Evolutionary conservation across 2,888 invertebrate genomes (phyloP), one percentile per base, ranked within the genome.

Genomic region (Stenodema calcarata): DNA sequence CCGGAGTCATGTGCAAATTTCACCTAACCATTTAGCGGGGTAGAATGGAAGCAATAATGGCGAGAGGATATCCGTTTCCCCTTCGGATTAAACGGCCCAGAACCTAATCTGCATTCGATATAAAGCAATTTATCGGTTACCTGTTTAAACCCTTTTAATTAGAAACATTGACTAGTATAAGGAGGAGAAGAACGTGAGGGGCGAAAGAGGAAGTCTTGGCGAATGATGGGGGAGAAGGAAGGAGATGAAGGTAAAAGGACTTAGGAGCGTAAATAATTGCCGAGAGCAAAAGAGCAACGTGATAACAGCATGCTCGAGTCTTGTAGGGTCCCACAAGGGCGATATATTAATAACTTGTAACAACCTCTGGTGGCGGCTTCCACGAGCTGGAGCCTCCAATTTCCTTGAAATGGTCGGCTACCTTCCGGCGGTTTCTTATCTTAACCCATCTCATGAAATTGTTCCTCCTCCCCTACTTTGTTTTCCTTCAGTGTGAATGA

Each of bases 271-370:
- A 73, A 73, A 73, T 73, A 73, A 73, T 73, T 73, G 73, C 73
- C 41, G 18, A 73, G 35, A 73, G 73, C 30, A 35, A 73, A 30
- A 73, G 70, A 70, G 70, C 70, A 70, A 35, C 35, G 73, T 73
- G 73, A 73, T 73, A 73, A 73, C 73, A 73, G 35, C 73, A 14
- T 28, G 16, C 35, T 73, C 35, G 28, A 73, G 35, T 6, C 35
- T 73, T 16, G 16, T 41, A 16, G 30, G 30, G 73, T 73, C 73
- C 73, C 73, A 41, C 73, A 41, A 73, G 73, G 41, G 73, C 73
- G 73, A 73, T 73, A 73, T 73, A 70, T 70, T 70, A 70, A 70
- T 70, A 70, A 70, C 70, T 28, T 70, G 70, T 70, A 73, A 73
- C 73, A 73, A 73, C 35, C 73, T 35, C 28, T n/a, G 18, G 11